phyloP scores from a whole-genome alignment of 1,140 invertebrate genomes.

The Manduca sexta region DNA sequence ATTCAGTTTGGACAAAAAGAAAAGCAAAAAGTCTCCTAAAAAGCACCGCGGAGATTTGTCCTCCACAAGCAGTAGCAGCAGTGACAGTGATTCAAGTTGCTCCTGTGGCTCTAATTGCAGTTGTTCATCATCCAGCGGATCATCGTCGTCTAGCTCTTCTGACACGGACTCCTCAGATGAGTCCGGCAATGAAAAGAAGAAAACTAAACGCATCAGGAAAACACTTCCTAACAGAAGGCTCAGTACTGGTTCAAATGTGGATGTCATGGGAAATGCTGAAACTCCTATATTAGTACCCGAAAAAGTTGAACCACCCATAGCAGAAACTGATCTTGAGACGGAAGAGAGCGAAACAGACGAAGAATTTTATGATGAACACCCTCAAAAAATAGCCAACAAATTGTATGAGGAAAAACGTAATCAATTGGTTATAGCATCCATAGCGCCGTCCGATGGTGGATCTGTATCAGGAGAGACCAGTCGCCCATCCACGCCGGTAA shows the following conservation, averaged over 20 bases:
- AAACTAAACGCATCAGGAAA: conserved; percentile 45
- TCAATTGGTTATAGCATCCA: conserved; percentile 75
- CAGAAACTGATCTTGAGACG: conserved; percentile 87
- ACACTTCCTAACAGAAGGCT: conserved; percentile 53
- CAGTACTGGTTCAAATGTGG: conserved; percentile 69
- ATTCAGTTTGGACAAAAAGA: conserved; percentile 56
- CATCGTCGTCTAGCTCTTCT: conserved; percentile 81
- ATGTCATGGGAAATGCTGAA: conserved; percentile 70
- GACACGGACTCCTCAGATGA: conserved; percentile 70
- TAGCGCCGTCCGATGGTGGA: conserved; percentile 76
- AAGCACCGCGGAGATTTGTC: conserved; percentile 64
- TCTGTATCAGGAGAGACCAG: conserved; percentile 74
- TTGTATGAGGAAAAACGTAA: conserved; percentile 82
- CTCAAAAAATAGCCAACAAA: conserved; percentile 81
- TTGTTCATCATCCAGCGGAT: conserved; percentile 81
- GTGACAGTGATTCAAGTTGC: conserved; percentile 84
- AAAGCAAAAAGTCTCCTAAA: conserved; percentile 58
- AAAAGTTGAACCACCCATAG: conserved; percentile 72
- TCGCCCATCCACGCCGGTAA: conserved; percentile 74
- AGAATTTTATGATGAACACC: conserved; percentile 89
- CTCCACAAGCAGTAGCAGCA: conserved; percentile 81
- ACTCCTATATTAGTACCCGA: conserved; percentile 60
- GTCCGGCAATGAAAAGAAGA: conserved; percentile 58
- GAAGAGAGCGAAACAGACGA: conserved; percentile 89
- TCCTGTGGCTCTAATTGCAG: conserved; percentile 87